Evolutionary conservation across 2,113 vertebrate species (phyloP), one percentile per base, ranked within the genome.

Genomic region (Entelurus aequoreus): DNA sequence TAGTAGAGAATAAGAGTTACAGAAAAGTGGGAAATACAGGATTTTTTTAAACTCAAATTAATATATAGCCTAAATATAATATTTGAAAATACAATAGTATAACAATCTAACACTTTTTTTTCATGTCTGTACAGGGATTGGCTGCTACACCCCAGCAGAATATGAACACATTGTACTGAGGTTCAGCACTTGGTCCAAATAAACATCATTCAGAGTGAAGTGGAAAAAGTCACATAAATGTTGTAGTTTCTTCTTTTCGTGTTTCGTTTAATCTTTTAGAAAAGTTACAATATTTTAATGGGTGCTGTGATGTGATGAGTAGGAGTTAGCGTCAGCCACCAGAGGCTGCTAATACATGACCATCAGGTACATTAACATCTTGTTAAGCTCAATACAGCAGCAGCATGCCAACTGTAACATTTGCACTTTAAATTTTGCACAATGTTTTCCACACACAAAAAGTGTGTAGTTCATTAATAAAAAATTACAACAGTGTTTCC

Each of bases 151-250:
- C 52, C 86, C 75, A 1, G 58, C 60, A 65, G 64, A 46, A 36
- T 35, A 80, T 21, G 79, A 90, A 53, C 76, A 83, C 60, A 77
- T 90, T 48, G 15, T 88, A 60, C 76, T 89, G 2, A 80, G 74
- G 56, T 81, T 82, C 64, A 86, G 69, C 68, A 81, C 40, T 6
- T 75, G 81, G 85, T 3, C 51, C 16, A 8, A 62, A 51, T 47
- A 68, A n/a, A 57, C 46, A 73, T 6, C 37, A 48, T 35, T 47
- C 54, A 8, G 11, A 46, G 2, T 12, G 10, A 12, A 46, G 42
- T 46, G 12, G 42, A 46, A 46, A 11, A 4, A 11, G 42, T 46
- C 42, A 12, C 42, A 46, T 46, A 11, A 12, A 9, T 46, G 9
- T 46, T 46, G 42, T 46, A 6, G 42, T 46, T 46, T 46, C 42